Percentiles rank a stretch among this genome's conserved stretches.
These are phyloP conservation scores for Bos taurus DNA, from an alignment of 2,113 vertebrate genomes.

Conservation along the genomic window ARS-UCD2.0 NC_037357.1:53219501-53220000, in stretches of 20 bases:
- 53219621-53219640: slow-evolving; percentile 39
- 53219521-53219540: background rate
- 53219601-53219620: background rate
- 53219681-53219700: background rate
- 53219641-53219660: background rate
- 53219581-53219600: background rate
- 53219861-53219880: background rate
- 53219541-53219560: background rate
- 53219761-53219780: background rate
- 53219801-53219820: background rate
- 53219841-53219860: background rate
- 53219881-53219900: background rate
- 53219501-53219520: background rate
- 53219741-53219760: background rate
- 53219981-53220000: background rate
- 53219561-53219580: background rate
- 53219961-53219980: background rate
- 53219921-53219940: background rate
- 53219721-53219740: background rate
- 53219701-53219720: background rate
- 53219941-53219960: background rate
- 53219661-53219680: background rate
- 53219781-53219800: background rate
- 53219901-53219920: background rate
- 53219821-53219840: background rate